A percentile compares a stretch with the other conserved stretches of the same genome.
These are phyloP conservation scores for Speoplatyrhinus poulsoni DNA, from an alignment of 2,113 vertebrate species.

Conservation along the genomic window DNA sequence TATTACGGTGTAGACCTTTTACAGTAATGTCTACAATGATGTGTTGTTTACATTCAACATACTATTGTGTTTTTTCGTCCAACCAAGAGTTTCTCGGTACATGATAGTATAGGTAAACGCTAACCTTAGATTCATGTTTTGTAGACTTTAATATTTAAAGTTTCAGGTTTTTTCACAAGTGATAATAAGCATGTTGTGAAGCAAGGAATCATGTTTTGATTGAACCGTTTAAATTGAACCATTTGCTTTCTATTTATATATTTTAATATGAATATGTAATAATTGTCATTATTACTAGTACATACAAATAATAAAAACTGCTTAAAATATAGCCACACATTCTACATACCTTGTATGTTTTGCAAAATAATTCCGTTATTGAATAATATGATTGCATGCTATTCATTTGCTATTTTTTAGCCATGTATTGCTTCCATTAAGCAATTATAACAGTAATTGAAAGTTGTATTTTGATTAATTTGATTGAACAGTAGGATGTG, in stretches of 20 bases:
- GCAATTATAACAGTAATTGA: not conserved
- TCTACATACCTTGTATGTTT: not conserved
- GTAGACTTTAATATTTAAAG: not conserved
- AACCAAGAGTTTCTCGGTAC: not conserved
- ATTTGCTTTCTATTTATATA: too few relatives aligned
- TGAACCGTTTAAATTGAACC: too few relatives aligned
- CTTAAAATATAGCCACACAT: not conserved
- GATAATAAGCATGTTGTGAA: not conserved
- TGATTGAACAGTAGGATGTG: slow-evolving; percentile 1
- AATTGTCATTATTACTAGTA: not conserved
- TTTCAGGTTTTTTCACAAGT: not conserved
- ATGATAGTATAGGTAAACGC: too few relatives aligned
- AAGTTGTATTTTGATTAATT: not conserved
- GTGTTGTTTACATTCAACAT: not conserved
- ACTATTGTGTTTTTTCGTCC: not conserved
- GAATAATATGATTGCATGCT: not conserved
- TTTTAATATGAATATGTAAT: not conserved
- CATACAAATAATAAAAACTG: not conserved
- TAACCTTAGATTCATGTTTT: not conserved
- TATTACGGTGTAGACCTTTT: not conserved
- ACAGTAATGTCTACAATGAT: not conserved
- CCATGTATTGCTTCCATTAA: slow-evolving; percentile 47
- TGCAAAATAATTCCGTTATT: not conserved
- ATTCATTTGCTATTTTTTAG: not conserved
- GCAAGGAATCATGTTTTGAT: too few relatives aligned